phyloP scores from a whole-genome alignment of 2,888 invertebrate species.

The Drosophila prolongata region DNA sequence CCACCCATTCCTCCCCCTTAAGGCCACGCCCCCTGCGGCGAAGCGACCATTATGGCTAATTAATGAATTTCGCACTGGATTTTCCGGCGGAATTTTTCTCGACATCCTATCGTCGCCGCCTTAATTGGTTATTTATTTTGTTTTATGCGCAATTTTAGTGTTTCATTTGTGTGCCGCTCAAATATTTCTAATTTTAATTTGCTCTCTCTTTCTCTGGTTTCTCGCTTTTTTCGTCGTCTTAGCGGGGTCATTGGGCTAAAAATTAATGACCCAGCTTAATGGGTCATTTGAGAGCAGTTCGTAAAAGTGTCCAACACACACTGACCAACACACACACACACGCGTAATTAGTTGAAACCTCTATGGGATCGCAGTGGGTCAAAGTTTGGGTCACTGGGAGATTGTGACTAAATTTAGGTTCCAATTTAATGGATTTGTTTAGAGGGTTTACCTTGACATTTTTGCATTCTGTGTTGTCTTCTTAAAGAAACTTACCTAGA shows the following conservation, averaged over 20 bases:
- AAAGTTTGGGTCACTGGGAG: constrained; percentile 26
- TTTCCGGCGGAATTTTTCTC: constrained; percentile 49
- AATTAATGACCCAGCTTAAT: constrained; percentile 72
- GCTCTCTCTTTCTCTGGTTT: constrained; percentile 31
- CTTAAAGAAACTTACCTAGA: constrained; percentile 52
- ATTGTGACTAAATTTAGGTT: constrained; percentile 21
- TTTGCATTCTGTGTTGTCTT: neutral
- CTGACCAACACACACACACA: constrained; percentile 13
- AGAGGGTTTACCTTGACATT: constrained; percentile 49
- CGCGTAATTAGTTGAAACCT: constrained; percentile 39
- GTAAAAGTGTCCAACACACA: constrained; percentile 55
- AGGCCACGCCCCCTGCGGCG: constrained; percentile 4
- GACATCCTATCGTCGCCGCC: constrained; percentile 16
- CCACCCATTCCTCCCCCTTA: neutral
- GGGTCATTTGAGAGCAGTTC: constrained; percentile 73
- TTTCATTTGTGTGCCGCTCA: constrained; percentile 25
- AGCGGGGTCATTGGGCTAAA: constrained; percentile 69
- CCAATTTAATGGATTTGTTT: constrained; percentile 37
- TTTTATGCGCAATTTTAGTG: constrained; percentile 56
- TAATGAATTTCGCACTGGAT: constrained; percentile 78
- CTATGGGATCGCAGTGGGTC: constrained; percentile 25
- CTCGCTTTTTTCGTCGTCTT: constrained; percentile 39
- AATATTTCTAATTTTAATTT: constrained; percentile 55
- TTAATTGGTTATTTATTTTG: constrained; percentile 74
- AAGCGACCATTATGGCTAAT: constrained; percentile 67